phyloP scores from a whole-genome alignment of 2,888 invertebrate species.

The Microctonus hyperodae region DNA sequence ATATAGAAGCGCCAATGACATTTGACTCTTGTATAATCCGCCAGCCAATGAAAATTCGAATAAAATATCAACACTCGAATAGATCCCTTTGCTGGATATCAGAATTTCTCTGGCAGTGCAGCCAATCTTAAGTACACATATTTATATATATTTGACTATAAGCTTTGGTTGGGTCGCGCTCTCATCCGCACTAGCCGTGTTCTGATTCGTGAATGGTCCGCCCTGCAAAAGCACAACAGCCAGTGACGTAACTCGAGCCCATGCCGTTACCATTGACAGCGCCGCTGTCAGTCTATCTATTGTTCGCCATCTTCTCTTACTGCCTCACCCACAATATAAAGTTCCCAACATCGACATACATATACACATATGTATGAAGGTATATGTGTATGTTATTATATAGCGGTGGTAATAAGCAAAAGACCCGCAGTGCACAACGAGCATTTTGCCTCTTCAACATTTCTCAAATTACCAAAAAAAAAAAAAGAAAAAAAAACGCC shows the following conservation, averaged over 20 bases:
- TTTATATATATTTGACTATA: too few relatives aligned
- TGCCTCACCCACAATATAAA: slow-evolving; percentile 46
- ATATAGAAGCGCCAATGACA: too few relatives aligned
- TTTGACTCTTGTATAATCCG: too few relatives aligned
- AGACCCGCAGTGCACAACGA: slow-evolving; percentile 33
- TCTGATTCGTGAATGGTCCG: slow-evolving; percentile 38
- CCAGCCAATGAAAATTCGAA: too few relatives aligned
- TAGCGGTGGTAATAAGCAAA: slow-evolving; percentile 25
- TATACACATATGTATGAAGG: neutral
- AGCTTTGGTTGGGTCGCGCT: slow-evolving; percentile 6
- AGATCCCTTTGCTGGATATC: too few relatives aligned
- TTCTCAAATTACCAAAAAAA: slow-evolving; percentile 48
- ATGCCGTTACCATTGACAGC: slow-evolving; percentile 54
- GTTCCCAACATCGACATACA: neutral
- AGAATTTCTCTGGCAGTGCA: too few relatives aligned
- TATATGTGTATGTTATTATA: neutral
- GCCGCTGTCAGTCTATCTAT: slow-evolving; percentile 54
- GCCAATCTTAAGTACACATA: too few relatives aligned
- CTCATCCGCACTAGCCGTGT: slow-evolving; percentile 36
- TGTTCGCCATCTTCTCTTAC: slow-evolving; percentile 50
- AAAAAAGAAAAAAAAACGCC: too few relatives aligned
- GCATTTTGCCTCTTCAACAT: slow-evolving; percentile 47
- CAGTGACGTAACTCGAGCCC: slow-evolving; percentile 60
- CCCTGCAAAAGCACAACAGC: slow-evolving; percentile 55
- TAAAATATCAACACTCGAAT: too few relatives aligned